Evolutionary conservation across 2,797 vertebrate genomes (phyloP).

Genomic region (Squalus acanthias): DNA sequence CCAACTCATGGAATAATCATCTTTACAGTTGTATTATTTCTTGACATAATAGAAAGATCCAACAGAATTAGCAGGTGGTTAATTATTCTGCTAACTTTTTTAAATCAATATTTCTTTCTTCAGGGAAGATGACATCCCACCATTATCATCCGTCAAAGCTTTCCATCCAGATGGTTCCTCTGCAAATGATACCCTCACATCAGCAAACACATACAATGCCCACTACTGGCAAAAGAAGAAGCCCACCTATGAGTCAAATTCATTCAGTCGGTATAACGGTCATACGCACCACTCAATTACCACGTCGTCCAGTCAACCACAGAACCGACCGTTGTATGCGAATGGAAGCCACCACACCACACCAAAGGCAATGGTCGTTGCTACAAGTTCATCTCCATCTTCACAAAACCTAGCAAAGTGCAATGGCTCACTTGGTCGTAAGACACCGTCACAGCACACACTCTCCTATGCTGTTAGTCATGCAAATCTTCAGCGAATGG

Average conservation of each 20-base stretch:
- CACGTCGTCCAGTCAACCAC: constrained; percentile 50
- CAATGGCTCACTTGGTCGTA: constrained; percentile 77
- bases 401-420: constrained; percentile 72
- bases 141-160: constrained; percentile 77
- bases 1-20: not conserved
- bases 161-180: constrained; percentile 89
- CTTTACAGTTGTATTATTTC: not conserved
- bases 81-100: not conserved
- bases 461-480: constrained; percentile 86
- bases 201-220: constrained; percentile 94
- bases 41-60: not conserved
- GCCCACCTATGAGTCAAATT: constrained; percentile 74
- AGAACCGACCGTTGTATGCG: constrained; percentile 62
- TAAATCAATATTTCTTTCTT: constrained; percentile 41
- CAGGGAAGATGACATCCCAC: constrained; percentile 95
- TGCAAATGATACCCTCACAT: constrained; percentile 90
- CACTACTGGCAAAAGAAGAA: constrained; percentile 91
- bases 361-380: constrained; percentile 89
- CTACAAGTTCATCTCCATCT: constrained; percentile 79
- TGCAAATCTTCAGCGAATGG: constrained; percentile 85
- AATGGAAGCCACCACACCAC: constrained; percentile 80
- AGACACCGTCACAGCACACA: constrained; percentile 67
- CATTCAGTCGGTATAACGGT: constrained; percentile 64
- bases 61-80: not conserved
- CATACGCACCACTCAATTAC: constrained; percentile 40